phyloP scores from a whole-genome alignment of 1,140 invertebrate species.

The Philopotamus ludificatus region DNA sequence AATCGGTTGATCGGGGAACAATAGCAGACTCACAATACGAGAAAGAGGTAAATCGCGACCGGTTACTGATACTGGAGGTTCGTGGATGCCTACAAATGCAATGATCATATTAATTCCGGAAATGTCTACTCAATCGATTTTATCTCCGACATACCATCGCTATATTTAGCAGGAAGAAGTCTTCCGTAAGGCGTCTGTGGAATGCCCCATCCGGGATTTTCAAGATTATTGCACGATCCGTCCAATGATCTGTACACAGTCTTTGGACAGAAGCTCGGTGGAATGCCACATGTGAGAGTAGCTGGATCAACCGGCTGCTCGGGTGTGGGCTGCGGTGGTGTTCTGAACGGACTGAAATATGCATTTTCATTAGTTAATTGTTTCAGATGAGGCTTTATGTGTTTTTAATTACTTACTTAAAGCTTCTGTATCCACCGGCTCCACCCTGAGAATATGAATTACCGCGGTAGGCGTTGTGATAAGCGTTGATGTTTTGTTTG shows the following conservation, averaged over 20 bases:
- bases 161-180: slow-evolving; percentile 77
- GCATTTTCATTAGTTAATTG: no score
- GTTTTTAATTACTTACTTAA: slow-evolving; percentile 9
- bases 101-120: not conserved
- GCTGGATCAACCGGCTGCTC: slow-evolving; percentile 32
- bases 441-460: slow-evolving; percentile 8
- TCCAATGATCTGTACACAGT: slow-evolving; percentile 73
- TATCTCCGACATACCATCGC: slow-evolving; percentile 77
- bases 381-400: no score
- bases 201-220: slow-evolving; percentile 69
- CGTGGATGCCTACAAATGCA: slow-evolving; percentile 60
- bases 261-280: slow-evolving; percentile 42
- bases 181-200: slow-evolving; percentile 67
- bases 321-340: slow-evolving; percentile 4
- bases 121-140: not conserved
- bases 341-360: no score
- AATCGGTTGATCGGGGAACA: slow-evolving; percentile 67
- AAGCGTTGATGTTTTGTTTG: not conserved
- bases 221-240: slow-evolving; percentile 83
- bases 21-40: slow-evolving; percentile 65
- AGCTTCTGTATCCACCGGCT: slow-evolving; percentile 13
- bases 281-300: slow-evolving; percentile 33
- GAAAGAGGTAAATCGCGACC: slow-evolving; percentile 68
- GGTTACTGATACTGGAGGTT: slow-evolving; percentile 60
- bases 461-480: not conserved